Base-by-base conservation (phyloP, 2,797 vertebrate species). In the Galagoides demidoff region DNA sequence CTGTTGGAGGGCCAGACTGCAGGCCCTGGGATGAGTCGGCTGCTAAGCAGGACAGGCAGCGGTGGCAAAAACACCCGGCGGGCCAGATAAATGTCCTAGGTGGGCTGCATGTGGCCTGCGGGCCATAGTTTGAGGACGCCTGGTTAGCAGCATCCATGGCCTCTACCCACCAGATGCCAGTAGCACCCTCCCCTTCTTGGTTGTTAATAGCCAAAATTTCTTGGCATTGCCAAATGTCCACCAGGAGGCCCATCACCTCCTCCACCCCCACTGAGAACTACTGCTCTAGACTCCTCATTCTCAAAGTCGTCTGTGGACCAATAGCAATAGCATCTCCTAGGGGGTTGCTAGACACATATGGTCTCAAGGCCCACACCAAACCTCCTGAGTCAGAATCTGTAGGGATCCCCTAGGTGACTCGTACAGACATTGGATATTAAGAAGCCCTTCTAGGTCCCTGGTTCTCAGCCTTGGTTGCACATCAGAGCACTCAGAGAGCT, bases 401-500 rank as follows among this genome's bases (percentile, higher is more conserved):
- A 92, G 20, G 90, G 79, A 94, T 85, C 49, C 43, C 34, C 45
- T 5, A 76, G 29, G 31, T 61, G 17, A 31, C 49, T 87, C 49
- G 29, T 63, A 27, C 74, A 77, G 76, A 61, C 37, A 64, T 29
- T 66, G n/a, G 83, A n/a, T 14, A 57, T 61, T 68, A 68, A 81
- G 70, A 74, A 77, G 3, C 45, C n/a, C 79, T 94, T 94, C 55
- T 61, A 91, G 55, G 77, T 22, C 57, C 66, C 4, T 22, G 22
- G 14, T 66, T 94, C 29, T 95, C 39, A 84, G 90, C 63, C 23
- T 73, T 84, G 74, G 27, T 55, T 81, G 57, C 25, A 74, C 37
- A 79, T 64, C 59, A 83, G 79, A 95, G 29, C 64, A 82, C 81
- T 39, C 23, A 63, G 25, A 27, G 91, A 92, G 52, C 29, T 93